Conservation (phyloP, 2,113 vertebrate species). For the Pagrus major region DNA sequence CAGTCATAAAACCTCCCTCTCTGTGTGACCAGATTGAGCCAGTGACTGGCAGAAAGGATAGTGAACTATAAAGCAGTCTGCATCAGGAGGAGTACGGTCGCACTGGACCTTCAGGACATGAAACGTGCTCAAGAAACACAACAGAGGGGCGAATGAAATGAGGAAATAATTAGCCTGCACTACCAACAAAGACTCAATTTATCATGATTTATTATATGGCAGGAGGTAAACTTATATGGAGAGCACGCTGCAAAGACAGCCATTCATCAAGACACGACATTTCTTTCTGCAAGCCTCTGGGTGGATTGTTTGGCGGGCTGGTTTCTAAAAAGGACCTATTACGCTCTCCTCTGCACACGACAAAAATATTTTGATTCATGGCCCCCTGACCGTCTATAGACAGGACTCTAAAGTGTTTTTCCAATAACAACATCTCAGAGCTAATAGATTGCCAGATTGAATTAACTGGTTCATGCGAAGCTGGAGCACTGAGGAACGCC, state of each 20-base stretch:
- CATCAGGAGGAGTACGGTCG: conserved; percentile 14
- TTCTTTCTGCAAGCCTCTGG: conserved; percentile 61
- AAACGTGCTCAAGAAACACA: conserved; percentile 35
- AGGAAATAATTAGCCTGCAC: conserved; percentile 74
- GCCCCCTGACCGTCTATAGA: conserved; percentile 58
- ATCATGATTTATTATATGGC: conserved; percentile 75
- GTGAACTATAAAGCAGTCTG: conserved; percentile 33
- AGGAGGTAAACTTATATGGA: conserved; percentile 63
- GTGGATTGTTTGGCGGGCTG: conserved; percentile 52
- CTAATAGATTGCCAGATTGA: conserved; percentile 72
- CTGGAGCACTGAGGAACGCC: conserved; percentile 6
- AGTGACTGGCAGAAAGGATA: conserved; percentile 43
- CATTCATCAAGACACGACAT: conserved; percentile 78
- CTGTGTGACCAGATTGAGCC: conserved; percentile 25
- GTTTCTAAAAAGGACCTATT: conserved; percentile 70
- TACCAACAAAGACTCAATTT: conserved; percentile 67
- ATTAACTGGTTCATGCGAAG: conserved; percentile 62
- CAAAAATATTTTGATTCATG: conserved; percentile 76
- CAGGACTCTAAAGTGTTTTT: conserved; percentile 71
- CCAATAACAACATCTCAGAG: conserved; percentile 64
- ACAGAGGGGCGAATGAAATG: conserved; percentile 44
- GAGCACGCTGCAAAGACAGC: conserved; percentile 70
- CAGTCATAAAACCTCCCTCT: conserved; percentile 36
- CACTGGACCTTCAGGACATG: conserved; percentile 60
- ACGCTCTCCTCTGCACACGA: conserved; percentile 56